These are phyloP conservation scores for Aythya baeri DNA, from an alignment of 2,113 vertebrate species.

Conservation along the genomic window DNA sequence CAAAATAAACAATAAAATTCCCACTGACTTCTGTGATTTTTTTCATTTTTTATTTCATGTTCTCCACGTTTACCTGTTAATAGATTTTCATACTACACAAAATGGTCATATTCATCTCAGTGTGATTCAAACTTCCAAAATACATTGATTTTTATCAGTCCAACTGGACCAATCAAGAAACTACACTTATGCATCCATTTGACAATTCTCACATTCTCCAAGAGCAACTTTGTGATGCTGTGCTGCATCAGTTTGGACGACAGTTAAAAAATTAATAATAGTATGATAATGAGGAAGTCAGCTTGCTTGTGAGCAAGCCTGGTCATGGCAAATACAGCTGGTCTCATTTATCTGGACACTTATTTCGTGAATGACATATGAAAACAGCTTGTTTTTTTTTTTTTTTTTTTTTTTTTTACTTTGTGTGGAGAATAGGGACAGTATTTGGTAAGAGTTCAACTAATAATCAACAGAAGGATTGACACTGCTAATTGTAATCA, in stretches of 20 bases:
- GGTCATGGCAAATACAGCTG: neutral
- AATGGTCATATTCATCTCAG: neutral
- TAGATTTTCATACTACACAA: neutral
- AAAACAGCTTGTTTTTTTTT: neutral
- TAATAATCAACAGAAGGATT: neutral
- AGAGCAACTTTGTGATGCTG: neutral
- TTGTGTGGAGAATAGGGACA: neutral
- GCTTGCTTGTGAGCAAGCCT: neutral
- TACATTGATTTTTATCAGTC: no score
- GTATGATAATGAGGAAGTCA: neutral
- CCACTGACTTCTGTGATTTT: neutral
- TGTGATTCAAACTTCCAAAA: neutral
- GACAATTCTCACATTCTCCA: neutral
- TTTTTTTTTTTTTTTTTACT: neutral
- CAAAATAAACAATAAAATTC: neutral
- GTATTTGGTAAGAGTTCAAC: neutral
- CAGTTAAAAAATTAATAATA: neutral
- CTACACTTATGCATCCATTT: neutral
- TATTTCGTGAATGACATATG: neutral
- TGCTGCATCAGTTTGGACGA: neutral
- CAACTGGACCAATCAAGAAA: neutral
- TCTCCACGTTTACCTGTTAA: neutral
- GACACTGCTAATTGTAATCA: neutral
- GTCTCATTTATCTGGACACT: neutral
- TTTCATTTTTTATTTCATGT: neutral